Conservation (phyloP, 2,888 invertebrate genomes). For the Lasioglossum leucozonium region DNA sequence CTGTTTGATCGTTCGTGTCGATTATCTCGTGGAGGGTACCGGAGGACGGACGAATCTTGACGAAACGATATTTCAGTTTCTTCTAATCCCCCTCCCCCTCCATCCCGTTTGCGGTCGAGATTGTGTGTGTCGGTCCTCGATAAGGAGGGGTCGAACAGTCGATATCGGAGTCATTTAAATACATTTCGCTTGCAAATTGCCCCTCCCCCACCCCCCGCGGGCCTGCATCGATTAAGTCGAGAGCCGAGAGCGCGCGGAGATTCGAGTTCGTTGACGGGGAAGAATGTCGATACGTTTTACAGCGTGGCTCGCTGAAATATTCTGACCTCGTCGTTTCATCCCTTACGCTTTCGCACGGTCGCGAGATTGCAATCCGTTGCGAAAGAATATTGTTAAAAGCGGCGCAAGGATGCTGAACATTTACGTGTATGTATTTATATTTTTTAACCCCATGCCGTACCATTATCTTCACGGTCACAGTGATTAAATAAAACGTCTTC, state of each 20-base stretch:
- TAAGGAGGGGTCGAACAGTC: neutral
- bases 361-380: neutral
- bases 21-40: neutral
- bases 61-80: neutral
- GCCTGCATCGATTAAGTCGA: conserved; percentile 4
- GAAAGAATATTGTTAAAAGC: neutral
- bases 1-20: neutral
- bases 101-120: conserved; percentile 11
- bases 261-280: conserved; percentile 8
- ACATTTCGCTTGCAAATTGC: conserved; percentile 20
- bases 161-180: conserved; percentile 23
- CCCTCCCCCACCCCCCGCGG: neutral
- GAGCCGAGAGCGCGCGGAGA: neutral
- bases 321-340: neutral
- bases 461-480: too few species aligned
- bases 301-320: neutral
- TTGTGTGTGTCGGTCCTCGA: neutral
- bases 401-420: too few species aligned
- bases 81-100: neutral
- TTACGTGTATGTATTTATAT: too few species aligned
- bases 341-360: neutral
- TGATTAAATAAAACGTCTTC: too few species aligned
- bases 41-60: neutral
- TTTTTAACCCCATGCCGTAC: too few species aligned
- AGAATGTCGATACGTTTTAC: conserved; percentile 9